Base-by-base conservation (phyloP, 1,140 invertebrate genomes). In the Hypsibius dujardini region DNA sequence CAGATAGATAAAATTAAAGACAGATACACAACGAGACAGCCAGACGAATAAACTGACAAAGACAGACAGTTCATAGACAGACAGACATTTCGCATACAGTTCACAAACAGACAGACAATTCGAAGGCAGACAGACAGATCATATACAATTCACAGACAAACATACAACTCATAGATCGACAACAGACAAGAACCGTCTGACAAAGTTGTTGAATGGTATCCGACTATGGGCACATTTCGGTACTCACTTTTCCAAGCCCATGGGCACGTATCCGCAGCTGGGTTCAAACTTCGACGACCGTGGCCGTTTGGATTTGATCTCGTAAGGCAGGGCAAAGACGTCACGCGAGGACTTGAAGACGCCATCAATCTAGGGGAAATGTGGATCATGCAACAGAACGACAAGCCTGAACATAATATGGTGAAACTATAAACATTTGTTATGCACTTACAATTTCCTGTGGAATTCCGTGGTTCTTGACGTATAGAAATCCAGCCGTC, bases 191-290 rank as follows among this genome's bases (percentile, higher is more conserved):
- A 28, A 28, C 28, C 28, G 28, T 28, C 28, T 28, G 28, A 28
- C 28, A 28, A 28, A 28, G 28, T 28, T 28, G 28, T 28, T 28
- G 28, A 28, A n/a, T 56, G 50, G n/a, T 7, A 56, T 56, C 7
- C n/a, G n/a, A 7, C 50, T 56, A 56, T 56, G 50, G 7, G n/a
- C 50, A n/a, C n/a, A 56, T 56, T 56, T 28, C 50, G n/a, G 42
- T 15, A 67, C 62, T 42, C 45, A 67, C 62, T 67, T 67, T 67
- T 67, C 62, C 45, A 3, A 15, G 12, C 62, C 62, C 62, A 67
- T 67, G 12, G 62, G 12, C 62, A 67, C 62, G 42, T 67, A 67
- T 67, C 62, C 62, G 42, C 62, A 67, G 62, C 62, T 67, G 12
- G 62, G 62, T 45, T 67, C 62, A 45, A 67, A 67, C 42, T 67